Conservation (phyloP, 2,797 vertebrate species). For the Loriculus beryllinus region DNA sequence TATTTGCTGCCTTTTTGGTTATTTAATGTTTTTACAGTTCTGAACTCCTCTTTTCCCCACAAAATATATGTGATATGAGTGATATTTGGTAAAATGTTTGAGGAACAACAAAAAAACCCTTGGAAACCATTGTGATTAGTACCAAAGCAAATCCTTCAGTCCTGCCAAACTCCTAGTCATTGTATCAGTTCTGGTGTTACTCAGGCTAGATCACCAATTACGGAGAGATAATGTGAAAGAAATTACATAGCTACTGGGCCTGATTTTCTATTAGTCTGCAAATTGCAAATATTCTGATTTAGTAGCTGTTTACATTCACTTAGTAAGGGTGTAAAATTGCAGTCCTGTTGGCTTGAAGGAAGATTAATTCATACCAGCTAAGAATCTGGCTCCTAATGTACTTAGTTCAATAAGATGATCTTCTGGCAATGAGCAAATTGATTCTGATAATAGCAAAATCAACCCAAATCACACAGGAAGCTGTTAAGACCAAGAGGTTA, state of each 20-base stretch:
- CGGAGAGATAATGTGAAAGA: constrained; percentile 27
- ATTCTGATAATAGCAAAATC: constrained; percentile 48
- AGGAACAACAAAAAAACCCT: neutral
- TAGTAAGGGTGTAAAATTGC: constrained; percentile 8
- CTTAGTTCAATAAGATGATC: constrained; percentile 18
- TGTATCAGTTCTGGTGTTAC: neutral
- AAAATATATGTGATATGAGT: neutral
- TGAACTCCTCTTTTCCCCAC: neutral
- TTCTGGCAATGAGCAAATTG: constrained; percentile 48
- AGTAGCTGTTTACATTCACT: constrained; percentile 31
- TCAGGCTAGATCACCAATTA: constrained; percentile 15
- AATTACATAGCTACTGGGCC: neutral
- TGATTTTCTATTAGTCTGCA: constrained; percentile 39
- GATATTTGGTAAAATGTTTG: neutral
- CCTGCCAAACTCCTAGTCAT: neutral
- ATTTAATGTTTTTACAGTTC: neutral
- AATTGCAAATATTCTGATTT: constrained; percentile 44
- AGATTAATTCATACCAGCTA: constrained; percentile 12
- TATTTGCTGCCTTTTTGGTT: neutral
- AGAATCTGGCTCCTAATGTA: constrained; percentile 28
- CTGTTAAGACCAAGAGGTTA: constrained; percentile 4
- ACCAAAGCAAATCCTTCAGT: neutral
- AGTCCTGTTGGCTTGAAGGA: neutral
- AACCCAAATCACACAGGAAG: constrained; percentile 23
- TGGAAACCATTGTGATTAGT: neutral